Conservation (phyloP, 2,113 vertebrate species). For the Eublepharis macularius region DNA sequence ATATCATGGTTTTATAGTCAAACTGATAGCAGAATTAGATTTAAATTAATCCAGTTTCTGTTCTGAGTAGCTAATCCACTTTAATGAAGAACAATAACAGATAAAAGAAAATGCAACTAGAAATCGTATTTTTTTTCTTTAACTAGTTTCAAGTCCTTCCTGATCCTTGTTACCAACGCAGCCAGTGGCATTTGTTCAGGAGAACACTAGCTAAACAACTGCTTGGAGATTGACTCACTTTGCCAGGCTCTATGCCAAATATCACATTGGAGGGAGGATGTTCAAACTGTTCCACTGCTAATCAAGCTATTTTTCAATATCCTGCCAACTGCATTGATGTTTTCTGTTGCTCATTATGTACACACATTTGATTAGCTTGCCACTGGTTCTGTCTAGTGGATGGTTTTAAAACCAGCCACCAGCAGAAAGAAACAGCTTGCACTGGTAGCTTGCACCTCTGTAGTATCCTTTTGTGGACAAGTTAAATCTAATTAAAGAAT, state of each 20-base stretch:
- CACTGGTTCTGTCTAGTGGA: constrained; percentile 13
- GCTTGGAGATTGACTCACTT: constrained; percentile 24
- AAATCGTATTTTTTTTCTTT: too few species aligned
- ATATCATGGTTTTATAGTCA: too few species aligned
- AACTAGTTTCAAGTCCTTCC: too few species aligned
- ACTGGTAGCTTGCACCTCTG: neutral
- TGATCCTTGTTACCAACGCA: neutral
- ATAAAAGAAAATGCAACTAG: too few species aligned
- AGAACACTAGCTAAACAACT: neutral
- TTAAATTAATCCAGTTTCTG: too few species aligned
- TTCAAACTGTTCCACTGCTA: constrained; percentile 45
- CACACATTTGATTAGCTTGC: neutral
- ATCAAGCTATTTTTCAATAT: constrained; percentile 54
- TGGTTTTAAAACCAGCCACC: constrained; percentile 31
- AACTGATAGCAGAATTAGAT: too few species aligned
- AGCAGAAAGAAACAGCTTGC: constrained; percentile 13
- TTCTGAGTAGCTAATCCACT: too few species aligned
- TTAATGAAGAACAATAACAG: too few species aligned
- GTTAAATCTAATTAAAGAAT: neutral
- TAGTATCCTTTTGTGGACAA: neutral
- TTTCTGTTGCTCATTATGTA: constrained; percentile 43
- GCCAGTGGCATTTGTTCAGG: constrained; percentile 41
- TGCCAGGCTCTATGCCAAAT: constrained; percentile 37
- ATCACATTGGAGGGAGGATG: constrained; percentile 16
- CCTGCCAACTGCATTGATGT: constrained; percentile 33